Base-by-base conservation (phyloP, 1,140 invertebrate species). In the Tetramorium alpestre region DNA sequence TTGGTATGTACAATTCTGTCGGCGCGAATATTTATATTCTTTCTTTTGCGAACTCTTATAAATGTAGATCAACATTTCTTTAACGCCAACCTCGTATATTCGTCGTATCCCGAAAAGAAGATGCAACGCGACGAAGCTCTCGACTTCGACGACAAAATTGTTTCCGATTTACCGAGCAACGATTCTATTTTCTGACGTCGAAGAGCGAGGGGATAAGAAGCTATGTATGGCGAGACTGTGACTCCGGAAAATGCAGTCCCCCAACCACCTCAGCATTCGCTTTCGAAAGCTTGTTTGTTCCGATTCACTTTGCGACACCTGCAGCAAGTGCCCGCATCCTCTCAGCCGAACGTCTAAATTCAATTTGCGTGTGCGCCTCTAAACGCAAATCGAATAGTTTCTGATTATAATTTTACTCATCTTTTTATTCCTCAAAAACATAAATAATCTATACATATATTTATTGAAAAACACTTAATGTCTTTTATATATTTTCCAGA, bases 171-270 rank as follows among this genome's bases (percentile, higher is more conserved):
- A 73, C 87, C 81, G 64, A 47, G 73, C 85, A 78, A 85, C 89
- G 70, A 86, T 90, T 87, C 88, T 70, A 90, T 86, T 91, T 80
- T 67, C 88, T 41, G 78, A 62, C 54, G 65, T 49, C 47, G 69
- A 76, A 47, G n/a, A 65, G 73, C 81, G 86, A 82, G 77, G 28
- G 60, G 75, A 90, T 91, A 91, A 89, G 89, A 92, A 93, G 93
- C 90, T 94, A 11, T 67, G 91, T 93, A 93, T 92, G 90, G 91
- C 85, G 89, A 89, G 86, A 93, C 92, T 90, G 65, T 72, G 92
- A 93, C 85, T 92, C 89, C 84, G 75, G 92, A 89, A 94, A 94
- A 94, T 94, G 87, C 90, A 90, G 93, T 94, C 93, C 91, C 90
- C 89, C 1, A 85, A 82, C 91, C 88, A 80, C 76, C 78, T 86